Conservation (phyloP, 2,888 invertebrate species). For the Parthenolecanium corni region DNA sequence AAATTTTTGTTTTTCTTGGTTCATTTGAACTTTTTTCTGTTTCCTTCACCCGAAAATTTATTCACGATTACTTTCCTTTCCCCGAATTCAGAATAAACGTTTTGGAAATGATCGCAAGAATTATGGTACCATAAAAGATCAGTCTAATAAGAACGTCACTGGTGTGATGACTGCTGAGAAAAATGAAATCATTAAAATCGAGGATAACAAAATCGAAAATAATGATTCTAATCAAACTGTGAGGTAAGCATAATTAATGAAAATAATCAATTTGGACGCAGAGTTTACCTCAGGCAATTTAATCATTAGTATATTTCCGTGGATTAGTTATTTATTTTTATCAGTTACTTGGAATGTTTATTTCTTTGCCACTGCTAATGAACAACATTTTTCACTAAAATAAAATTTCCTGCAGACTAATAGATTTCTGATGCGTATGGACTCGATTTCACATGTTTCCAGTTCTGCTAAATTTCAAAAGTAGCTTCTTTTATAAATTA, state of each 20-base stretch:
- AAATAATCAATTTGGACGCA: not conserved
- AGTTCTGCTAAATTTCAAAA: too few species aligned
- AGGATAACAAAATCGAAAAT: conserved; percentile 17
- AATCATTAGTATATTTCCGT: too few species aligned
- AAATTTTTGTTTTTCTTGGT: not conserved
- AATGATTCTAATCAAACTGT: conserved; percentile 8
- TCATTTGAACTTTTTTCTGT: not conserved
- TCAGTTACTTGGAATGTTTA: too few species aligned
- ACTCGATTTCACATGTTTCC: too few species aligned
- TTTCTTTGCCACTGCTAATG: too few species aligned
- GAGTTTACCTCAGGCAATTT: not conserved
- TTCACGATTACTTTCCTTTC: not conserved
- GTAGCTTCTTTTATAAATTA: too few species aligned
- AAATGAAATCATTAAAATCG: conserved; percentile 16
- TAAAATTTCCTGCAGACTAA: too few species aligned
- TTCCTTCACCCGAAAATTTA: not conserved
- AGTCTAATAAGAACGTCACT: conserved; percentile 16
- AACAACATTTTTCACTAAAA: too few species aligned
- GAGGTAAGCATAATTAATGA: conserved; percentile 23
- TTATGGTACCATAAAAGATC: conserved; percentile 4
- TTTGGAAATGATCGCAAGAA: conserved; percentile 26
- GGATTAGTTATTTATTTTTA: too few species aligned
- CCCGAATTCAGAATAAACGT: conserved; percentile 24
- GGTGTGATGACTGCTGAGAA: conserved; percentile 13
- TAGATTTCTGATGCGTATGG: too few species aligned